phyloP scores from a whole-genome alignment of 2,888 invertebrate genomes.

The Cacoxenus indagator region DNA sequence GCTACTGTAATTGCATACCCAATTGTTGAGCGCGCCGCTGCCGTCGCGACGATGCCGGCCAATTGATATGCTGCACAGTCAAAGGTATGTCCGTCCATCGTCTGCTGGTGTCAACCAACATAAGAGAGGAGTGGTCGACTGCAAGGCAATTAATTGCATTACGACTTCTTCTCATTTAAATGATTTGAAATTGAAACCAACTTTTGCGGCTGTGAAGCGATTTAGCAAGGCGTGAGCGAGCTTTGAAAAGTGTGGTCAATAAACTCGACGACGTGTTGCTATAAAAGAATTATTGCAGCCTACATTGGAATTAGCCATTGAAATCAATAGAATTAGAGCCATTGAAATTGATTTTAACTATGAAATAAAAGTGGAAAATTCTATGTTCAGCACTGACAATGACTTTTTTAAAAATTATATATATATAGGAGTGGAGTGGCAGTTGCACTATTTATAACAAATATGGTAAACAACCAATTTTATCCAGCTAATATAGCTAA shows the following conservation, averaged over 20 bases:
- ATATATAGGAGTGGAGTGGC: too few species aligned
- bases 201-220: not conserved
- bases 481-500: too few species aligned
- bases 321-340: too few species aligned
- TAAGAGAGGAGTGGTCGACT: not conserved
- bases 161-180: conserved; percentile 18
- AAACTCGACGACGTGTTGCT: not conserved
- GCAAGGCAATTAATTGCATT: conserved; percentile 21
- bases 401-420: too few species aligned
- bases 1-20: not conserved
- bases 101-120: not conserved
- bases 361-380: too few species aligned
- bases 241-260: not conserved
- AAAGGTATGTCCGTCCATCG: not conserved
- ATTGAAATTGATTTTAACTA: too few species aligned
- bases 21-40: too few species aligned
- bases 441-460: too few species aligned
- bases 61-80: conserved; percentile 1
- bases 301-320: not conserved
- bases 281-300: not conserved
- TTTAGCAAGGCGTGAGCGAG: not conserved
- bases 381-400: too few species aligned
- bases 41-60: not conserved
- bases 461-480: too few species aligned
- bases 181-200: conserved; percentile 21